Base-by-base conservation (phyloP, 35 echinoderm and acorn worm genomes). In the Apostichopus parvimensis region DNA sequence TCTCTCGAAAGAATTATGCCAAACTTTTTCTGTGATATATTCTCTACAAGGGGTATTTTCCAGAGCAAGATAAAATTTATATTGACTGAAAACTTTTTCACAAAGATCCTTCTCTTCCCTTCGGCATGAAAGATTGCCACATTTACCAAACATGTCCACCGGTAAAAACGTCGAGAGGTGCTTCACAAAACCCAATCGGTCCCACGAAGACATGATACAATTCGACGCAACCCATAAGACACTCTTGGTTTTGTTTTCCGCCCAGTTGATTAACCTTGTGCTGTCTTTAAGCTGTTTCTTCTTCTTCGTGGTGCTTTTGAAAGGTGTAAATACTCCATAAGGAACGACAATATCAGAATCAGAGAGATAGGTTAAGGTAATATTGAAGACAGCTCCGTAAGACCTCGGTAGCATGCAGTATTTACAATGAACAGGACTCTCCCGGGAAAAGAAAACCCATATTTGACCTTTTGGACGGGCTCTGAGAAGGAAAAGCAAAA, bases 141-240 rank as follows among this genome's bases (percentile, higher is more conserved):
- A 88, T 21, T 57, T 57, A 4, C 86, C 86, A 9, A 72, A 88
- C 1, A 75, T 52, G 26, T 88, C 86, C 22, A 88, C 86, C 1
- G 80, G 4, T 4, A 79, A 87, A 68, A 54, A 79, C 26, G 7
- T 23, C 1, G 72, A 54, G 1, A 95, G 85, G 9, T 75, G 28
- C 21, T 78, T 78, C 26, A 92, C 90, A 65, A 92, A 95, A n/a
- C 70, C 34, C 6, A 58, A 13, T 72, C 94, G 90, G 18, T 21
- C 28, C 94, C 94, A 95, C 8, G 58, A 56, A 54, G 79, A 11
- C 23, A 86, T 18, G 0, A 64, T 11, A 57, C 93, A 94, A 59
- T 91, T 94, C 1, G 93, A 94, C 9, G 93, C 93, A 56, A 94
- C 66, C 93, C 93, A 94, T 18, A 79, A 57, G 8, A 86, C 70